Conservation (phyloP, 2,113 vertebrate genomes). For the Centropus bengalensis region DNA sequence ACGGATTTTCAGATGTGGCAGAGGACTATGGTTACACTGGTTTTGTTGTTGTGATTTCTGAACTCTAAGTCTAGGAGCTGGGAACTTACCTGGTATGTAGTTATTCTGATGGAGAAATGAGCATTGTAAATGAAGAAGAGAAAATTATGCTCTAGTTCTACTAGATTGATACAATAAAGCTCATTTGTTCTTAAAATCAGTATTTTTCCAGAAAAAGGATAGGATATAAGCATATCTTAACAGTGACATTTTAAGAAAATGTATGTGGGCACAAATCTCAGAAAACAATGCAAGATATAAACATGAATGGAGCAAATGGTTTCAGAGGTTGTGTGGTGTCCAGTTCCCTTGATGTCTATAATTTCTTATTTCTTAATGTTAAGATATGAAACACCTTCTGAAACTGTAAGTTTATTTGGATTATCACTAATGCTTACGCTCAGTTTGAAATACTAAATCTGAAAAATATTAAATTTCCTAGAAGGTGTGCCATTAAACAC, state of each 20-base stretch:
- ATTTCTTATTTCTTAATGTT: neutral
- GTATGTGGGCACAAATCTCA: neutral
- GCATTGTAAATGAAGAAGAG: neutral
- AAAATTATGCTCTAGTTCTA: neutral
- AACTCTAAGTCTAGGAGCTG: neutral
- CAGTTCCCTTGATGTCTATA: neutral
- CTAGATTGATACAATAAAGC: neutral
- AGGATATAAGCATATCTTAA: neutral
- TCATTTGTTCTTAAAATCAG: neutral
- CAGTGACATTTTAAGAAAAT: neutral
- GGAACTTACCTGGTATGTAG: neutral
- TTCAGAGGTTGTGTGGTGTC: neutral
- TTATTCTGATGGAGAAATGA: neutral
- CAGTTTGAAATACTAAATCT: neutral
- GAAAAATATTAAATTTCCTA: neutral
- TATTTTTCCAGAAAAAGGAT: neutral
- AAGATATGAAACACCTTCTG: neutral
- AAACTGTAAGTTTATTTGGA: neutral
- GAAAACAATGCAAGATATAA: neutral
- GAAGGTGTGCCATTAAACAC: neutral
- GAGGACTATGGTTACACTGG: neutral
- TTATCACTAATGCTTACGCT: neutral
- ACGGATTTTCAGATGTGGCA: neutral
- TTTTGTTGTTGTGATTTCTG: too few relatives aligned
- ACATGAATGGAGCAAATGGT: neutral